Conservation (phyloP, 2,113 vertebrate species). For the human region GRCh38 chr16:87606001-87606500, state of each 20-base stretch:
- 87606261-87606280: accelerated
- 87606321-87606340: neutral
- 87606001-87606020: neutral
- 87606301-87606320: accelerated
- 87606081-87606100: slow-evolving; percentile 43
- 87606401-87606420: neutral
- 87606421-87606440: neutral
- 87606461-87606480: neutral
- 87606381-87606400: neutral
- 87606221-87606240: accelerated
- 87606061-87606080: neutral
- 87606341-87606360: neutral
- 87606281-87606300: neutral
- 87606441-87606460: neutral
- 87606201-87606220: accelerated
- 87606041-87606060: neutral
- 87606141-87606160: neutral
- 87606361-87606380: neutral
- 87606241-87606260: neutral
- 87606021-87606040: neutral
- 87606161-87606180: neutral
- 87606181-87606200: accelerated
- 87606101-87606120: slow-evolving; percentile 52
- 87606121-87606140: slow-evolving; percentile 49
- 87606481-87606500: accelerated